These are phyloP conservation scores for Phocoena phocoena DNA, from an alignment of 2,113 vertebrate species.

Conservation along the genomic window DNA sequence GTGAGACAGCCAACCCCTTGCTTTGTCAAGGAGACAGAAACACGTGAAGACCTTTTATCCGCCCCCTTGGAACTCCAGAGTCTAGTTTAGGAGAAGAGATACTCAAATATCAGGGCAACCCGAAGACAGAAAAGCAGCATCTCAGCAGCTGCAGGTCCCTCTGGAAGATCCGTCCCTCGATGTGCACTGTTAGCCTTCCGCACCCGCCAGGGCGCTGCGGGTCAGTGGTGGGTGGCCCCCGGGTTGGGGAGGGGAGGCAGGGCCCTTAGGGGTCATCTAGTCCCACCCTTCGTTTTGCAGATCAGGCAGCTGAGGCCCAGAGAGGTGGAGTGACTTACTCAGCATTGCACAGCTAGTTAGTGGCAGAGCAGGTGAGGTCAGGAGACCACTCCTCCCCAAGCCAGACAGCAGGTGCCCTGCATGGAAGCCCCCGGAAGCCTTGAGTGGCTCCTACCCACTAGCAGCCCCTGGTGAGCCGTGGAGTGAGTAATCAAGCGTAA, in stretches of 20 bases:
- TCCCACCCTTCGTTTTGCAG: background rate
- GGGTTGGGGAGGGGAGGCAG: background rate
- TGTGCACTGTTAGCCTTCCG: accelerated
- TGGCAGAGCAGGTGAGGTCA: conserved; percentile 26
- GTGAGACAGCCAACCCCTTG: background rate
- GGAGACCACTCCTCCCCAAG: background rate
- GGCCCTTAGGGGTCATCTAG: background rate
- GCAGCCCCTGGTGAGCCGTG: background rate
- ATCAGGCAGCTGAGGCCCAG: conserved; percentile 21
- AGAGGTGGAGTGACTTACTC: background rate
- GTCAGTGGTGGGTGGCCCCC: background rate
- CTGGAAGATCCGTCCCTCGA: background rate
- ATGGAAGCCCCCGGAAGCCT: background rate
- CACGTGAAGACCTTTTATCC: background rate
- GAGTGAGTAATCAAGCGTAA: background rate
- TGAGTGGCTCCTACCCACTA: background rate
- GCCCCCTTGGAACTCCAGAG: background rate
- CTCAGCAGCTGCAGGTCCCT: background rate
- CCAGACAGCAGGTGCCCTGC: background rate
- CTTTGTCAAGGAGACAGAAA: background rate
- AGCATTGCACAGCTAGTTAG: conserved; percentile 40
- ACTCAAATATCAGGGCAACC: background rate
- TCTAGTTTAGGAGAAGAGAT: background rate
- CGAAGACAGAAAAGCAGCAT: background rate
- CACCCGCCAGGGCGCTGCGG: background rate